phyloP scores from a whole-genome alignment of 2,888 invertebrate genomes.

The Aphelenchoides bicaudatus region DNA sequence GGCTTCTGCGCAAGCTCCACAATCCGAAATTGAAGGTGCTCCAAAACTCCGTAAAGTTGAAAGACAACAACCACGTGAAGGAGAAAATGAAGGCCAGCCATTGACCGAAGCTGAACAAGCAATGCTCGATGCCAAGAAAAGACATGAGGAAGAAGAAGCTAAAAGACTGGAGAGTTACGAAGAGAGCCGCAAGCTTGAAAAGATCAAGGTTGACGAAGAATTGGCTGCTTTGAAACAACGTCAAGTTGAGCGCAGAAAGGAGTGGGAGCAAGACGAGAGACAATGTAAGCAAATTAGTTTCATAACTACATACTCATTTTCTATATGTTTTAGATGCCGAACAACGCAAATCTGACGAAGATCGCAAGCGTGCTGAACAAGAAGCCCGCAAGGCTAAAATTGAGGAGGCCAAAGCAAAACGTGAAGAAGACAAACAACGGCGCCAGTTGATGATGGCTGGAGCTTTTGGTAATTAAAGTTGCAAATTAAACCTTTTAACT shows the following conservation, averaged over 20 bases:
- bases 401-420: conserved; percentile 56
- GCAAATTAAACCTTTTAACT: no score
- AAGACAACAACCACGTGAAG: conserved; percentile 37
- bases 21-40: conserved; percentile 4
- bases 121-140: conserved; percentile 57
- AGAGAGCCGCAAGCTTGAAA: conserved; percentile 7
- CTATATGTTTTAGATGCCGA: no score
- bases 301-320: no score
- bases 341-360: conserved; percentile 58
- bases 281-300: conserved; percentile 51
- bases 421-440: conserved; percentile 60
- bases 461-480: conserved; percentile 52
- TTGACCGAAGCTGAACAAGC: conserved; percentile 58
- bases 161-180: conserved; percentile 13
- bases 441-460: conserved; percentile 57
- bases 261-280: conserved; percentile 56
- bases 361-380: conserved; percentile 58
- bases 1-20: no score
- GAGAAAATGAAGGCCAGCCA: conserved; percentile 49
- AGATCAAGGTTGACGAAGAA: conserved; percentile 76
- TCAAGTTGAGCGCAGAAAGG: conserved; percentile 69
- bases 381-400: conserved; percentile 47
- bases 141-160: conserved; percentile 53
- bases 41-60: conserved; percentile 12
- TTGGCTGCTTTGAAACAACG: conserved; percentile 92